These are phyloP conservation scores for Orientallactaga bullata DNA, from an alignment of 2,113 vertebrate genomes.

Conservation along the genomic window DNA sequence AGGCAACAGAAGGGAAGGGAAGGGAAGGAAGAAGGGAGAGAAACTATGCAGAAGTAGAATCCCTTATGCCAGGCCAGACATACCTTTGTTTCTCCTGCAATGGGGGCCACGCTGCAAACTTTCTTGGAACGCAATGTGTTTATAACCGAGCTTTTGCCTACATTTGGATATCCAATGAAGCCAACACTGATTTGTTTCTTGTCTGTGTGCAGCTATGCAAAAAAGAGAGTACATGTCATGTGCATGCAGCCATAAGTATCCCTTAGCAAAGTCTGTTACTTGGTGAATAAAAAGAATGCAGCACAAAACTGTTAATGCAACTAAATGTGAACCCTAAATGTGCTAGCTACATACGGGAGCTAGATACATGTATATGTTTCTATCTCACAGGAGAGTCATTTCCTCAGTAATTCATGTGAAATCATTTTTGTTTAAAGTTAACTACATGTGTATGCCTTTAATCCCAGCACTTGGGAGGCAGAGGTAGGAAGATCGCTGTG, in stretches of 20 bases:
- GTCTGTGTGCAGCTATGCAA: slow-evolving; percentile 94
- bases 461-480: no score
- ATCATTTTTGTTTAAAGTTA: slow-evolving; percentile 30
- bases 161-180: slow-evolving; percentile 99
- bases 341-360: background rate
- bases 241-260: background rate
- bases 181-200: slow-evolving; percentile 99
- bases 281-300: background rate
- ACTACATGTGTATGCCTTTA: background rate
- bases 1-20: background rate
- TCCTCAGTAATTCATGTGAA: background rate
- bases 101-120: slow-evolving; percentile 97
- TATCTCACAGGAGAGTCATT: slow-evolving; percentile 37
- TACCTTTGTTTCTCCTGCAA: slow-evolving; percentile 99
- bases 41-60: background rate
- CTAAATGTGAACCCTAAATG: slow-evolving; percentile 4
- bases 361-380: background rate
- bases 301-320: background rate
- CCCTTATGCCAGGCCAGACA: background rate
- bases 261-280: background rate
- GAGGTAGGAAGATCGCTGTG: no score
- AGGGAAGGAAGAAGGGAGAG: background rate
- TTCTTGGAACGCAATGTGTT: slow-evolving; percentile 98
- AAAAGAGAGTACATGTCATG: slow-evolving; percentile 30
- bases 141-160: slow-evolving; percentile 99